These are phyloP conservation scores for Caenorhabditis sp. DNA, from an alignment of 2,888 invertebrate species.

Conservation along the genomic window DNA sequence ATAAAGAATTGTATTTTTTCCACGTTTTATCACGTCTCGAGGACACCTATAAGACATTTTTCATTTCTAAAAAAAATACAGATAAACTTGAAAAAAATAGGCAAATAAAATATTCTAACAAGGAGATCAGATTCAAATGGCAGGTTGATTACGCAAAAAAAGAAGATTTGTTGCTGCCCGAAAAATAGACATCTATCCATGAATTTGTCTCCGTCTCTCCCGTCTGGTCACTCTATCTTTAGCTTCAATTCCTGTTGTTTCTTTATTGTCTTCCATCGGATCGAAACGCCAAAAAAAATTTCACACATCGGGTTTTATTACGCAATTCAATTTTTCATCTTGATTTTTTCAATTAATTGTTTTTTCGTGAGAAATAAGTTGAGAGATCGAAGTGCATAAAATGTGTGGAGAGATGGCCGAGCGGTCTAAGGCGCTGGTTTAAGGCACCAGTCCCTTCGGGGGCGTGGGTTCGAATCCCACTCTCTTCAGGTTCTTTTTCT, in stretches of 20 bases:
- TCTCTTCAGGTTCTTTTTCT: slow-evolving; percentile 43
- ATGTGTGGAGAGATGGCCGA: slow-evolving; percentile 79
- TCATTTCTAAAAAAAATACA: background rate
- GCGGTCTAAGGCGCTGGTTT: slow-evolving; percentile 89
- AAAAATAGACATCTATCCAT: background rate
- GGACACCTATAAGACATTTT: too few relatives aligned
- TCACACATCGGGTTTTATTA: slow-evolving; percentile 1
- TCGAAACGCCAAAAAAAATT: background rate
- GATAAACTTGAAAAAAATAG: background rate
- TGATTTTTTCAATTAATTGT: background rate
- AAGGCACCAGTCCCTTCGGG: slow-evolving; percentile 84
- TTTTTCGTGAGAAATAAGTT: too few relatives aligned
- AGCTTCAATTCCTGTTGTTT: background rate
- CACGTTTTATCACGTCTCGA: too few relatives aligned
- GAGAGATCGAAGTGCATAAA: too few relatives aligned
- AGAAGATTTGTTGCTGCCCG: background rate
- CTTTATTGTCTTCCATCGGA: background rate
- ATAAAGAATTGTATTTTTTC: too few relatives aligned
- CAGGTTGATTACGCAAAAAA: background rate
- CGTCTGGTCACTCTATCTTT: background rate
- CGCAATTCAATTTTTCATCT: background rate
- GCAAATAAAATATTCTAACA: background rate
- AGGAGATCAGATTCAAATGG: background rate
- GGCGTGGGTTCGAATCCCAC: slow-evolving; percentile 89
- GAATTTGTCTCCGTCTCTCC: background rate